Conservation (phyloP, 2,797 vertebrate species). For the Molossus alvarezi region DNA sequence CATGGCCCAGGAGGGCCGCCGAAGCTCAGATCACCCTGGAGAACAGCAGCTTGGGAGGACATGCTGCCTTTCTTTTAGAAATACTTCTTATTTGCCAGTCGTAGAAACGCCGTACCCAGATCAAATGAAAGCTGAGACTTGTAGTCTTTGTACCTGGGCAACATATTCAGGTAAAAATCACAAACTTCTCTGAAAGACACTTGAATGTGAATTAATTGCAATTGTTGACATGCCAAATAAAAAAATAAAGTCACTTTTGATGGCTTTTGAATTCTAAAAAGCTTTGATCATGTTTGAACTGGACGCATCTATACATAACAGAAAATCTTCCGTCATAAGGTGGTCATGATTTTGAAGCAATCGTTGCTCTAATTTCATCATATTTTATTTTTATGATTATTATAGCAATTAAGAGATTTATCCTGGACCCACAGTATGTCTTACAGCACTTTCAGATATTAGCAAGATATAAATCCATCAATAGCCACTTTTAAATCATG, state of each 20-base stretch:
- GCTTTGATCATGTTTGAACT: not conserved
- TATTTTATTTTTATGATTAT: not conserved
- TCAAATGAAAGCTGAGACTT: not conserved
- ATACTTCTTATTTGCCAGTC: not conserved
- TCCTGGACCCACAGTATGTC: not conserved
- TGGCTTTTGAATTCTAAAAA: not conserved
- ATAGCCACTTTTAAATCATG: not conserved
- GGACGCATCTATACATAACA: not conserved
- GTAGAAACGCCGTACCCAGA: not conserved
- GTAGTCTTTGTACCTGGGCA: not conserved
- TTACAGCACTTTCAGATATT: constrained; percentile 16
- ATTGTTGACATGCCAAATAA: not conserved
- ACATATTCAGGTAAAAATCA: not conserved
- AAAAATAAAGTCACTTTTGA: not conserved
- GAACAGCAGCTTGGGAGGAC: not conserved
- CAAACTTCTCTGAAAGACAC: not conserved
- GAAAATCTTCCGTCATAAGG: not conserved
- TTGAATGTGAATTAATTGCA: not conserved
- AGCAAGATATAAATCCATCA: not conserved
- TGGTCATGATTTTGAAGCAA: not conserved
- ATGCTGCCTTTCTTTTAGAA: not conserved
- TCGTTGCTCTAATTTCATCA: not conserved
- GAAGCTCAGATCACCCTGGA: not conserved
- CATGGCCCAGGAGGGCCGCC: no score
- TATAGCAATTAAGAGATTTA: not conserved